Evolutionary conservation across 2,113 vertebrate species (phyloP).

Genomic region (Lipophrys pholis): DNA sequence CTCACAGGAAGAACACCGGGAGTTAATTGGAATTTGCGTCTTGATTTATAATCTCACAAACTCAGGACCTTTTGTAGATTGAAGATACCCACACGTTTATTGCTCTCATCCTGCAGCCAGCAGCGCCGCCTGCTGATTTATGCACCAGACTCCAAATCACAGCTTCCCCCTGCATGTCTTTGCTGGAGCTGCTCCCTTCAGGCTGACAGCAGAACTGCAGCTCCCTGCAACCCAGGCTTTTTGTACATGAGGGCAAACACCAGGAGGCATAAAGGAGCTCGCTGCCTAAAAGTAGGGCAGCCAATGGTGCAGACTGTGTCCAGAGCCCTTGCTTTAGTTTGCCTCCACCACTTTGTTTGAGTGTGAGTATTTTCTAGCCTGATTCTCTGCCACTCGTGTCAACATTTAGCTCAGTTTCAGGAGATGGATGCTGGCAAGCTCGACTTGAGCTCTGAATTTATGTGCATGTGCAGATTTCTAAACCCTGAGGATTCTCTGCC

Average conservation of each 20-base stretch:
- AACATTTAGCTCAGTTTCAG: slow-evolving; percentile 2
- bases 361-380: slow-evolving; percentile 11
- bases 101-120: too few relatives aligned
- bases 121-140: slow-evolving; percentile 44
- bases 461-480: too few relatives aligned
- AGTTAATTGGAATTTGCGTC: too few relatives aligned
- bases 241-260: slow-evolving; percentile 1
- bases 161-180: neutral
- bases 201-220: slow-evolving; percentile 3
- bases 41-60: too few relatives aligned
- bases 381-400: slow-evolving; percentile 2
- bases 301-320: slow-evolving; percentile 26
- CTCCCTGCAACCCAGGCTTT: fast-evolving
- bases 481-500: slow-evolving; percentile 32
- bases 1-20: too few relatives aligned
- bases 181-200: slow-evolving; percentile 36
- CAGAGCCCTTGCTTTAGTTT: slow-evolving; percentile 57
- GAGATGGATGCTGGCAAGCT: too few relatives aligned
- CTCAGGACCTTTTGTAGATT: too few relatives aligned
- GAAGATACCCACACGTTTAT: too few relatives aligned
- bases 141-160: neutral
- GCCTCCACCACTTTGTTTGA: slow-evolving; percentile 36
- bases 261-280: slow-evolving; percentile 65
- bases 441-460: too few relatives aligned
- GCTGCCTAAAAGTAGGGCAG: slow-evolving; percentile 68